These are phyloP conservation scores for silkworm (Bombyx mori) DNA, from an alignment of 1,140 invertebrate genomes.

Conservation along the genomic window ASM3026992v2 NC_085131.1:7381001-7381500, in stretches of 20 bases:
- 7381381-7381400: too few species aligned
- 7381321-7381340: constrained; percentile 8
- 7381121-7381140: background rate
- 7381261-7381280: constrained; percentile 56
- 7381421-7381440: too few species aligned
- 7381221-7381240: constrained; percentile 57
- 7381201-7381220: constrained; percentile 45
- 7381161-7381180: background rate
- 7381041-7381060: too few species aligned
- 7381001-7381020: too few species aligned
- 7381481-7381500: too few species aligned
- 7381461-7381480: too few species aligned
- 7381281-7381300: constrained; percentile 35
- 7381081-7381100: background rate
- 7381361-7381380: too few species aligned
- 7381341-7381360: too few species aligned
- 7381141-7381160: background rate
- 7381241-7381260: constrained; percentile 69
- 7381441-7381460: too few species aligned
- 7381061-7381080: too few species aligned
- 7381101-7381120: background rate
- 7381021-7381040: too few species aligned
- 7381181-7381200: constrained; percentile 7
- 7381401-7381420: too few species aligned
- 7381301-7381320: constrained; percentile 45